These are phyloP conservation scores for Ctenopoma kingsleyae DNA, from an alignment of 2,797 vertebrate species.

Conservation along the genomic window DNA sequence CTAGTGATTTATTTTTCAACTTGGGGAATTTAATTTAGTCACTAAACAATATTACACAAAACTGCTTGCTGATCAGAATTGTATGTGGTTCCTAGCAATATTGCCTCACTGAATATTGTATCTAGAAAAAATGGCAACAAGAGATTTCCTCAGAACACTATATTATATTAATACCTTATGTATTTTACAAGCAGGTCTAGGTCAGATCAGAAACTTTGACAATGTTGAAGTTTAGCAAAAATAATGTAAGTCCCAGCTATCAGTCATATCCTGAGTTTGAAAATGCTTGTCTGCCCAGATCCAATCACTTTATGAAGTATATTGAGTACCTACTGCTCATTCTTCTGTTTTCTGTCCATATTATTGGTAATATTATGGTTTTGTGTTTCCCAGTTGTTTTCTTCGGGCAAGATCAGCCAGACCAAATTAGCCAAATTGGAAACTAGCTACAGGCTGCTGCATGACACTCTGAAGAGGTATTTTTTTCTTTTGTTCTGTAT, in stretches of 20 bases:
- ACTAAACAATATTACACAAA: slow-evolving; percentile 48
- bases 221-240: slow-evolving; percentile 19
- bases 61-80: slow-evolving; percentile 59
- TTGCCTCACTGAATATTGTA: slow-evolving; percentile 41
- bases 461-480: slow-evolving; percentile 66
- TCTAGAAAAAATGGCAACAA: slow-evolving; percentile 8
- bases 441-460: slow-evolving; percentile 53
- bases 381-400: slow-evolving; percentile 63
- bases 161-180: slow-evolving; percentile 28
- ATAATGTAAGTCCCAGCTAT: slow-evolving; percentile 1
- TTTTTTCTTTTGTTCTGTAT: slow-evolving; percentile 6
- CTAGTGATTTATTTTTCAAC: slow-evolving; percentile 48
- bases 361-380: slow-evolving; percentile 23
- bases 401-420: slow-evolving; percentile 57
- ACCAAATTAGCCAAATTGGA: slow-evolving; percentile 61
- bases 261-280: slow-evolving; percentile 4
- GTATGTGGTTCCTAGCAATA: slow-evolving; percentile 27
- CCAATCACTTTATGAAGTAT: background rate
- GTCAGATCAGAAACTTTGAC: slow-evolving; percentile 38
- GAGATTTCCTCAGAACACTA: slow-evolving; percentile 30
- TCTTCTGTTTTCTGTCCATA: background rate
- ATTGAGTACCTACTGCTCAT: background rate
- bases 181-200: slow-evolving; percentile 19
- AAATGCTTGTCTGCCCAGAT: background rate
- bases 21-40: slow-evolving; percentile 50